Base-by-base conservation (phyloP, 2,888 invertebrate genomes). In the Dicyrtomina minuta region DNA sequence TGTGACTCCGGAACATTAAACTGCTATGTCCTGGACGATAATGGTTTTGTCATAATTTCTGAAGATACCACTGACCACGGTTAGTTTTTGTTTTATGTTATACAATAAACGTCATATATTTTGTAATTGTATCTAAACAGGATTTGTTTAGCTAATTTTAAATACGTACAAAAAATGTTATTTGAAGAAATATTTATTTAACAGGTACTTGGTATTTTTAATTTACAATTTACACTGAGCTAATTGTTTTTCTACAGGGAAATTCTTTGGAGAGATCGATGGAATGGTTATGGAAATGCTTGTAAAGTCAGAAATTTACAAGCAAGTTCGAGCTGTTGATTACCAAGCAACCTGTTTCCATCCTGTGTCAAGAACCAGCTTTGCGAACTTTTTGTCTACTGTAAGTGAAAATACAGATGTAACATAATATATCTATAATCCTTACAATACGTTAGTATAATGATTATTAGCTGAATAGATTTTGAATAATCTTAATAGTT, bases 201-300 rank as follows among this genome's bases (percentile, higher is more conserved):
- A n/a, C n/a, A n/a, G n/a, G n/a, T n/a, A n/a, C n/a, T n/a, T n/a
- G n/a, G n/a, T n/a, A n/a, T n/a, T n/a, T n/a, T n/a, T n/a, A n/a
- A n/a, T n/a, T n/a, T n/a, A n/a, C n/a, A n/a, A n/a, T n/a, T n/a
- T n/a, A n/a, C n/a, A n/a, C n/a, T n/a, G n/a, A n/a, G n/a, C n/a
- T n/a, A n/a, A n/a, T 65, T 53, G 15, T 44, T 46, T 43, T n/a
- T n/a, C n/a, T 15, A 10, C 58, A 64, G 78, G 78, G 20, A 69
- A 90, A 79, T 96, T 96, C 83, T 96, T 96, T 80, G 96, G 96
- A 0, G 93, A 94, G 82, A 90, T 95, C 51, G 95, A 96, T 81
- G 93, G 93, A 22, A 93, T 93, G 15, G 93, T 95, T 72, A 93
- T 95, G 93, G 93, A 94, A 60, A 77, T 77, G 77, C 61, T 77